Evolutionary conservation across 2,113 vertebrate genomes (phyloP).

Genomic region (Podiceps cristatus): DNA sequence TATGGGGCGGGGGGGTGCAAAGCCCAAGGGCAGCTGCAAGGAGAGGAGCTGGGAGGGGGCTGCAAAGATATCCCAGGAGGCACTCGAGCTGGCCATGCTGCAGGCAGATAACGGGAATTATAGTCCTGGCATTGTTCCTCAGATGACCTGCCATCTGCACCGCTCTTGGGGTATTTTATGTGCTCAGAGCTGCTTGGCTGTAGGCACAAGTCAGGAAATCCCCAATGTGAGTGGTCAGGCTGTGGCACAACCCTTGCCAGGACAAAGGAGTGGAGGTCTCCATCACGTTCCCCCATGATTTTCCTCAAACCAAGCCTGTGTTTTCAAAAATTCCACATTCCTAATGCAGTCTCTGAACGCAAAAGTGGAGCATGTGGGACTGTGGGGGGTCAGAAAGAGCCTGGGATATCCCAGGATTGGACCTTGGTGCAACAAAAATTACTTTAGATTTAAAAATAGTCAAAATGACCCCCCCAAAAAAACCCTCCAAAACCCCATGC

Average conservation of each 20-base stretch:
- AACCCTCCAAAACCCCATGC: no score
- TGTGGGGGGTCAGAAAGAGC: background rate
- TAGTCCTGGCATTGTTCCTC: background rate
- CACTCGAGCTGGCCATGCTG: background rate
- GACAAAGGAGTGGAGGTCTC: background rate
- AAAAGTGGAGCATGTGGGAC: background rate
- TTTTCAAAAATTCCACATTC: background rate
- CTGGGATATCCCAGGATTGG: background rate
- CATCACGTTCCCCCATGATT: fast-evolving
- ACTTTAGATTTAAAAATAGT: background rate
- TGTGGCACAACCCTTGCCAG: background rate
- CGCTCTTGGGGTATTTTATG: background rate
- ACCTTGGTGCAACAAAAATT: background rate
- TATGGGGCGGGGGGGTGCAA: background rate
- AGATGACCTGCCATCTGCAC: constrained; percentile 46
- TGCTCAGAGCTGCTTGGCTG: background rate
- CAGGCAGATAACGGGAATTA: constrained; percentile 60
- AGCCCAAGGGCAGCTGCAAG: background rate
- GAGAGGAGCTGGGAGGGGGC: background rate
- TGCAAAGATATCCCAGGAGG: background rate
- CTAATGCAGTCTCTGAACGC: background rate
- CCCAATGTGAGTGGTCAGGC: background rate
- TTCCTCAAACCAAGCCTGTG: background rate
- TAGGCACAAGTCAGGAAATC: background rate
- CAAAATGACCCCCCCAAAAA: background rate